Percentiles rank a stretch among this genome's conserved stretches.
Evolutionary conservation across 2,797 vertebrate species (phyloP).

Genomic region (Hemitrygon akajei): DNA sequence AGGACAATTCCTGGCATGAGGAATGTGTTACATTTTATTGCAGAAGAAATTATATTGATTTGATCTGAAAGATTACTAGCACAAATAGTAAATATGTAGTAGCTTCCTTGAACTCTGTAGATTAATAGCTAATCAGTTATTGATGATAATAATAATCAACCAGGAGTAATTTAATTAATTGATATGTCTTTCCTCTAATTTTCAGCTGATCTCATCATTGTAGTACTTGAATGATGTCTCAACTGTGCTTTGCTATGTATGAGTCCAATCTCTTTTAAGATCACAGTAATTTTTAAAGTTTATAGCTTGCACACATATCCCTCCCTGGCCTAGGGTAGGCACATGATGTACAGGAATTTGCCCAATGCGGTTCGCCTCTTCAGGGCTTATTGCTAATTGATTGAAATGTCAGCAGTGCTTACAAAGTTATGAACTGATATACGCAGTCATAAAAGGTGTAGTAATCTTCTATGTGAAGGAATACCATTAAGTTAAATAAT

Average conservation of each 20-base stretch:
- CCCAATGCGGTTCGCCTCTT: background rate
- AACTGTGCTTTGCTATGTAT: background rate
- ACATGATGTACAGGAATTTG: background rate
- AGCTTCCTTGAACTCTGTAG: background rate
- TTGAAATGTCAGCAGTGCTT: background rate
- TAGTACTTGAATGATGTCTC: background rate
- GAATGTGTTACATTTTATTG: background rate
- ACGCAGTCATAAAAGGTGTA: background rate
- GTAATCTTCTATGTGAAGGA: background rate
- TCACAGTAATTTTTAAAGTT: background rate
- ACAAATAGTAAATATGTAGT: background rate
- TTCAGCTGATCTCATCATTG: background rate
- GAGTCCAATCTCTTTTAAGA: background rate
- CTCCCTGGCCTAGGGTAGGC: background rate
- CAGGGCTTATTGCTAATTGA: background rate
- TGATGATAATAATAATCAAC: background rate
- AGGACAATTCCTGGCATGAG: background rate
- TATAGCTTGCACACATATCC: background rate
- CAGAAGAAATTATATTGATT: background rate
- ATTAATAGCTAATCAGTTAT: background rate
- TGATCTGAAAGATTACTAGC: background rate
- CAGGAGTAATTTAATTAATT: background rate
- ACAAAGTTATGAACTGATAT: background rate
- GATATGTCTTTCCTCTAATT: background rate
- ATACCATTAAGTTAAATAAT: background rate